Evolutionary conservation across 1,140 invertebrate species (phyloP).

Genomic region (Drosophila melanogaster): DNA sequence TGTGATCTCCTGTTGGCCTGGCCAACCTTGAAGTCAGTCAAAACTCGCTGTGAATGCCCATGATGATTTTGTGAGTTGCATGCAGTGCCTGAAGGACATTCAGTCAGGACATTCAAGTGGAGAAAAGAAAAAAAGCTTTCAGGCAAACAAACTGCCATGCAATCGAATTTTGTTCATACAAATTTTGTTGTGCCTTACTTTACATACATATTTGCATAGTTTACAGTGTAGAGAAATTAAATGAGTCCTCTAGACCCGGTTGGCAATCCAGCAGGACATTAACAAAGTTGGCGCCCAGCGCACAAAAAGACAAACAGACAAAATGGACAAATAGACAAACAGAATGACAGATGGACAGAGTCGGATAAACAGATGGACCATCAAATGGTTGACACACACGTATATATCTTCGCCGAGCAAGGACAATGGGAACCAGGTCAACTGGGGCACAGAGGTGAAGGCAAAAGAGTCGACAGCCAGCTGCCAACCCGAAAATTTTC

Average conservation of each 20-base stretch:
- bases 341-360: slow-evolving; percentile 30
- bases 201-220: too few species aligned
- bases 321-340: slow-evolving; percentile 19
- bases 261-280: slow-evolving; percentile 13
- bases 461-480: background rate
- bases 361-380: slow-evolving; percentile 22
- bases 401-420: slow-evolving; percentile 3
- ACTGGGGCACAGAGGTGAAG: background rate
- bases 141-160: too few species aligned
- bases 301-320: slow-evolving; percentile 1
- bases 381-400: slow-evolving; percentile 17
- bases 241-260: slow-evolving; percentile 14
- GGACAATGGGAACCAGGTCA: slow-evolving; percentile 28
- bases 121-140: too few species aligned
- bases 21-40: slow-evolving; percentile 4
- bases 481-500: background rate
- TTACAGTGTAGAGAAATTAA: background rate
- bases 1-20: background rate
- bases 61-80: background rate
- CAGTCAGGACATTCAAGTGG: too few species aligned
- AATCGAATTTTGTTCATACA: too few species aligned
- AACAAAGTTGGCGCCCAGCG: slow-evolving; percentile 6
- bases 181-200: too few species aligned
- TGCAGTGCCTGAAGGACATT: background rate
- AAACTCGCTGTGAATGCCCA: background rate